phyloP scores from a whole-genome alignment of 1,140 invertebrate species.

The Brachionus rubens region DNA sequence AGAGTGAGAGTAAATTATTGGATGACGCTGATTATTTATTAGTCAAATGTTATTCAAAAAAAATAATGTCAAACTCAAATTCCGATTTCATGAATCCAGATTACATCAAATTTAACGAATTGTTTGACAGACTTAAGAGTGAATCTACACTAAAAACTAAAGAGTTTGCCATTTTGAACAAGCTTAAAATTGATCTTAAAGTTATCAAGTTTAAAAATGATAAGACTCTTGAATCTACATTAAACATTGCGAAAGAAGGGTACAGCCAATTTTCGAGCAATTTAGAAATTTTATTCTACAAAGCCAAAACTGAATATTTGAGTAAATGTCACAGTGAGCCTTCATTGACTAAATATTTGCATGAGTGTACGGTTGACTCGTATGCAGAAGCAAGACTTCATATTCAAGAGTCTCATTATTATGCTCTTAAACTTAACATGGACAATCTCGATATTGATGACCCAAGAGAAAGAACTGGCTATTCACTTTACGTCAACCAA shows the following conservation, averaged over 20 bases:
- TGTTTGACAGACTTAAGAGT: background rate
- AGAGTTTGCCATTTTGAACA: background rate
- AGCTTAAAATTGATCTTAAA: constrained; percentile 15
- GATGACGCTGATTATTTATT: background rate
- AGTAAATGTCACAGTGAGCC: background rate
- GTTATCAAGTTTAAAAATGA: constrained; percentile 26
- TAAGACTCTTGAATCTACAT: background rate
- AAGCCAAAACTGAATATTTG: background rate
- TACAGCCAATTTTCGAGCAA: background rate
- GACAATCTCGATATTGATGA: background rate
- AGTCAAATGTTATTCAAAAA: constrained; percentile 18
- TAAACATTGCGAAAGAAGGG: background rate
- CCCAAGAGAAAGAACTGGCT: background rate
- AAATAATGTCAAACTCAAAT: background rate
- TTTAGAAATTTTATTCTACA: constrained; percentile 19
- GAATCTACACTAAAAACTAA: background rate
- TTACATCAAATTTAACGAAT: constrained; percentile 25
- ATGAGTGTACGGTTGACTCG: background rate
- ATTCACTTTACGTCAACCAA: background rate
- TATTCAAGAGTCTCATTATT: background rate
- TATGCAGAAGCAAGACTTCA: background rate
- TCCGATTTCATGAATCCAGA: background rate
- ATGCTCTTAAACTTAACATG: background rate
- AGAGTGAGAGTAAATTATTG: background rate
- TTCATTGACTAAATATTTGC: background rate